Evolutionary conservation across 2,888 invertebrate genomes (phyloP).

Genomic region (Apodemia duryi): DNA sequence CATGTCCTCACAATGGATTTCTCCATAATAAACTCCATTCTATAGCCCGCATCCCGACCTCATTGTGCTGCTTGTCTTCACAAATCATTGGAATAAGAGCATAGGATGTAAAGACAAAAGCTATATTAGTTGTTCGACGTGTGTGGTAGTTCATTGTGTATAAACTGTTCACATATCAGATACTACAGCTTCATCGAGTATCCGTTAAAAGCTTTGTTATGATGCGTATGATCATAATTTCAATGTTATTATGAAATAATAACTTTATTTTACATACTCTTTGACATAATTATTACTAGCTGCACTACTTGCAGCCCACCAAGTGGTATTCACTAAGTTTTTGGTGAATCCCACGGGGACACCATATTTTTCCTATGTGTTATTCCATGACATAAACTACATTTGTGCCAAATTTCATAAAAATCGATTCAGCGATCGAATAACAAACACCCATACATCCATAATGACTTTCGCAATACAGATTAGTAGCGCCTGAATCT

Average conservation of each 20-base stretch:
- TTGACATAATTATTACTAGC: not conserved
- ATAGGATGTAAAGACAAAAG: conserved; percentile 67
- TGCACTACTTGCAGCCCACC: too few relatives aligned
- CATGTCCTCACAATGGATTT: conserved; percentile 54
- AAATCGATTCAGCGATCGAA: too few relatives aligned
- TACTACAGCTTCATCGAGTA: conserved; percentile 47
- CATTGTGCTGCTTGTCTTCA: conserved; percentile 71
- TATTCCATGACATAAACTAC: too few relatives aligned
- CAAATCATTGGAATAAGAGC: conserved; percentile 61
- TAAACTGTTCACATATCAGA: conserved; percentile 51
- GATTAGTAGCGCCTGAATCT: too few relatives aligned
- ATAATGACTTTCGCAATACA: too few relatives aligned
- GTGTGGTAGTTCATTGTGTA: conserved; percentile 57
- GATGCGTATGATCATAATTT: not conserved
- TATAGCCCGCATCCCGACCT: conserved; percentile 69
- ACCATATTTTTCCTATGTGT: too few relatives aligned
- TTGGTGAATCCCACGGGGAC: too few relatives aligned
- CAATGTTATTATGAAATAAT: not conserved
- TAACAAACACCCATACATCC: too few relatives aligned
- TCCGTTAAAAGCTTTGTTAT: conserved; percentile 13
- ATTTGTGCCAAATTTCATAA: too few relatives aligned
- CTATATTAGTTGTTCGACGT: conserved; percentile 63
- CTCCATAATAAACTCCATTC: conserved; percentile 59
- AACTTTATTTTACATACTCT: not conserved
- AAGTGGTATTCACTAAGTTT: too few relatives aligned